Conservation (phyloP, 2,888 invertebrate species). For the Chloroclystis v-ata region DNA sequence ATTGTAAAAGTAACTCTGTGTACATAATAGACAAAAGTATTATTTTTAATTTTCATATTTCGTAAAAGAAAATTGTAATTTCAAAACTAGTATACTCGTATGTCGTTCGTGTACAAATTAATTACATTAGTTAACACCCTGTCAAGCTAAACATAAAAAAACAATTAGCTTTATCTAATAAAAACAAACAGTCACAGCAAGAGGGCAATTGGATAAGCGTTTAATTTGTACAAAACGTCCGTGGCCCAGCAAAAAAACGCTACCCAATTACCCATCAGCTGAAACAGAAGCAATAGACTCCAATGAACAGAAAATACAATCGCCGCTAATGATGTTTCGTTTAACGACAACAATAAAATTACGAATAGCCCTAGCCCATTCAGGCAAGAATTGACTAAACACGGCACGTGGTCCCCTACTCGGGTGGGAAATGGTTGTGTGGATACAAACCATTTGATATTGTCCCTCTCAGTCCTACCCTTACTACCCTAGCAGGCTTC, state of each 20-base stretch:
- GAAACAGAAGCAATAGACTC: conserved; percentile 31
- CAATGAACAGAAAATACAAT: conserved; percentile 51
- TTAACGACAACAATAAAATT: conserved; percentile 64
- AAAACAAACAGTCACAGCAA: conserved; percentile 12
- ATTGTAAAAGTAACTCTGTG: no score
- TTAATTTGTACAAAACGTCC: conserved; percentile 25
- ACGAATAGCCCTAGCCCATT: conserved; percentile 53
- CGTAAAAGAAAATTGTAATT: no score
- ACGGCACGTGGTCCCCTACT: conserved; percentile 61
- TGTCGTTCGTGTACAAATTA: no score
- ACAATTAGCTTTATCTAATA: conserved; percentile 4
- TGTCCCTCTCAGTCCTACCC: conserved; percentile 52
- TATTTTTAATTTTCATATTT: no score
- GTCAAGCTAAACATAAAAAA: neutral
- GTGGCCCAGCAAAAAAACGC: conserved; percentile 20
- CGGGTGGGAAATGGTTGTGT: conserved; percentile 57
- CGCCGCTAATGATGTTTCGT: conserved; percentile 55
- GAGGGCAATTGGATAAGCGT: conserved; percentile 30
- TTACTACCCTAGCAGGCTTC: conserved; percentile 33
- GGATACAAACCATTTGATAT: conserved; percentile 68
- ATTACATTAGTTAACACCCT: neutral
- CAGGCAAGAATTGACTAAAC: conserved; percentile 64
- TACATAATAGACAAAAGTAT: no score
- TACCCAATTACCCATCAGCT: conserved; percentile 23
- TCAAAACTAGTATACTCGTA: no score